Percentiles rank a stretch among this genome's conserved stretches.
phyloP scores from a whole-genome alignment of 1,140 invertebrate species.

The Drosophila sturtevanti region DNA sequence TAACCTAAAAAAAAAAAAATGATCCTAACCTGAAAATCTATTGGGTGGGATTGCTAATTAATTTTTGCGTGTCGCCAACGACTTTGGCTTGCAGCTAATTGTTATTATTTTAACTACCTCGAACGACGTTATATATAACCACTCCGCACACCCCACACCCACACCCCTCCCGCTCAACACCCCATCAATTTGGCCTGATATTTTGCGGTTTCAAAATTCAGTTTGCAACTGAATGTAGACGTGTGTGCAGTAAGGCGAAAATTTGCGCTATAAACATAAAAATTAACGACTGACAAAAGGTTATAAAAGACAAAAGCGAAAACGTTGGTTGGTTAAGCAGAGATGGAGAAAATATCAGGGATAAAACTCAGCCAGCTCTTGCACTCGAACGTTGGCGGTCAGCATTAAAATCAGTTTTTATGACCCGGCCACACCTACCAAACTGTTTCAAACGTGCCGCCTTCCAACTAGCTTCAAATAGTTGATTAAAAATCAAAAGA shows the following conservation, averaged over 20 bases:
- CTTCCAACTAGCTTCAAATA: slow-evolving; percentile 16
- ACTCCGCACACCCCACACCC: background rate
- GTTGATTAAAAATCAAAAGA: slow-evolving; percentile 74
- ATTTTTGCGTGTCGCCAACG: slow-evolving; percentile 74
- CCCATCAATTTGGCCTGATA: slow-evolving; percentile 32
- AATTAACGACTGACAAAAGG: slow-evolving; percentile 80
- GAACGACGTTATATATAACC: slow-evolving; percentile 32
- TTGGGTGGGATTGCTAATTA: slow-evolving; percentile 67
- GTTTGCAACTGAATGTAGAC: slow-evolving; percentile 9
- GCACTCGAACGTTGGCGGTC: slow-evolving; percentile 36
- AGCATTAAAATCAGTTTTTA: slow-evolving; percentile 81
- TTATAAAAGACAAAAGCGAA: slow-evolving; percentile 76
- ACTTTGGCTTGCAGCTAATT: slow-evolving; percentile 72
- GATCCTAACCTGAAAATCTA: slow-evolving; percentile 29
- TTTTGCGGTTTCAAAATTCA: slow-evolving; percentile 69
- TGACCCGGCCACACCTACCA: slow-evolving; percentile 59
- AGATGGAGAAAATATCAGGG: background rate
- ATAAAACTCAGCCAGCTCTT: background rate
- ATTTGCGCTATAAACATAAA: slow-evolving; percentile 80
- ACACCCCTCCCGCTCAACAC: background rate
- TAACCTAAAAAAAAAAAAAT: slow-evolving; percentile 31
- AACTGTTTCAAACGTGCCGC: slow-evolving; percentile 45
- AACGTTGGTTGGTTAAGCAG: background rate
- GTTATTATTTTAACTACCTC: slow-evolving; percentile 76
- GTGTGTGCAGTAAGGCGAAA: slow-evolving; percentile 78